Evolutionary conservation across 2,797 vertebrate species (phyloP).

Genomic region (Ataeniobius toweri): DNA sequence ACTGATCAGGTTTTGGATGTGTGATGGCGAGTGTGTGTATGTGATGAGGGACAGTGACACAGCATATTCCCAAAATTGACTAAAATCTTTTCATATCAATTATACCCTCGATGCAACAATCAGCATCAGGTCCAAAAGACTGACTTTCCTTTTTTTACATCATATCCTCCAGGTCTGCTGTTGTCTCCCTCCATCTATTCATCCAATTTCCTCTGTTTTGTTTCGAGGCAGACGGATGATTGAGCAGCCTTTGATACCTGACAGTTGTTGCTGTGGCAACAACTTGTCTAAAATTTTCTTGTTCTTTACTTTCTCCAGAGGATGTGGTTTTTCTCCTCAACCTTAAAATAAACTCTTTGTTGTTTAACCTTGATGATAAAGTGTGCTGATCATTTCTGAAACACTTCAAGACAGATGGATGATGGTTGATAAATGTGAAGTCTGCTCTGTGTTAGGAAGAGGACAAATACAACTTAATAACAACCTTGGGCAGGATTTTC

Average conservation of each 20-base stretch:
- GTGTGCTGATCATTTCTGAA: constrained; percentile 2
- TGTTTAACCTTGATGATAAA: constrained; percentile 28
- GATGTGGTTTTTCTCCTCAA: constrained; percentile 1
- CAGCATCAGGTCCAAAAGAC: not conserved
- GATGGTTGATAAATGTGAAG: no score
- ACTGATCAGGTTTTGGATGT: not conserved
- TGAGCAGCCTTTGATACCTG: constrained; percentile 54
- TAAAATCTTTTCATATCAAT: not conserved
- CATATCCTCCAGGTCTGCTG: not conserved
- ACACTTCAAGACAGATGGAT: not conserved
- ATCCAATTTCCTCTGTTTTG: constrained; percentile 47
- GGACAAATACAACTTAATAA: not conserved
- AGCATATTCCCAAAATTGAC: constrained; percentile 6
- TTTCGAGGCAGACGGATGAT: constrained; percentile 46
- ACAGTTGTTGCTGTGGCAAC: constrained; percentile 67
- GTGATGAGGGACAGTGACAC: constrained; percentile 14
- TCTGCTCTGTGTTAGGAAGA: not conserved
- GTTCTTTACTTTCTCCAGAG: not conserved
- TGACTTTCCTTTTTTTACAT: not conserved
- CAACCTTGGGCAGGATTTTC: no score
- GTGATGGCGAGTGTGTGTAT: not conserved
- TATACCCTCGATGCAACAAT: not conserved
- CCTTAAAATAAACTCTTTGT: constrained; percentile 40
- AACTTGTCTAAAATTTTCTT: constrained; percentile 40
- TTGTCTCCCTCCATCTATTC: constrained; percentile 5